Evolutionary conservation across 1,140 invertebrate species (phyloP).

Genomic region (Drosophila orena): DNA sequence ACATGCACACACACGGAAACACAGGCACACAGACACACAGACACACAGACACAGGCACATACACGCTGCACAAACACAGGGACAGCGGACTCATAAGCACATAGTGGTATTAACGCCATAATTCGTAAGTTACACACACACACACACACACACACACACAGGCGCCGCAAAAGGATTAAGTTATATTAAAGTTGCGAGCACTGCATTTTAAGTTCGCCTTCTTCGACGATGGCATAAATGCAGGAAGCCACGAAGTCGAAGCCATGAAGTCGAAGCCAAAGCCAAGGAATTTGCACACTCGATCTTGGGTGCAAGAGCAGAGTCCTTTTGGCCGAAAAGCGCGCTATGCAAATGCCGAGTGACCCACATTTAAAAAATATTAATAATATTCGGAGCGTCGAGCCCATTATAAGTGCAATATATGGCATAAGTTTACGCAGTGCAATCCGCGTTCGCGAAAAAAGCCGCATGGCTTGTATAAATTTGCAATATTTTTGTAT

Average conservation of each 20-base stretch:
- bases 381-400: slow-evolving; percentile 37
- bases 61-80: not conserved
- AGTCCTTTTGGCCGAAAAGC: slow-evolving; percentile 24
- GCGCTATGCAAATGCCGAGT: slow-evolving; percentile 63
- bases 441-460: slow-evolving; percentile 7
- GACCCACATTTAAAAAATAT: slow-evolving; percentile 62
- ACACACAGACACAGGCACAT: not conserved
- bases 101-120: slow-evolving; percentile 79
- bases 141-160: slow-evolving; percentile 24
- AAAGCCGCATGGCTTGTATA: slow-evolving; percentile 24
- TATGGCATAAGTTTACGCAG: slow-evolving; percentile 55
- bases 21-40: not conserved
- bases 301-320: slow-evolving; percentile 28
- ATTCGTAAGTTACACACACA: slow-evolving; percentile 68
- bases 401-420: slow-evolving; percentile 54
- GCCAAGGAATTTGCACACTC: slow-evolving; percentile 7
- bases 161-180: slow-evolving; percentile 67
- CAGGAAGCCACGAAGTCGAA: slow-evolving; percentile 1
- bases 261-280: not conserved
- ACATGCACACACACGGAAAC: slow-evolving; percentile 11
- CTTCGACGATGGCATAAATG: slow-evolving; percentile 41
- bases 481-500: slow-evolving; percentile 60
- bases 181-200: slow-evolving; percentile 75
- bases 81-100: slow-evolving; percentile 58
- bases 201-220: slow-evolving; percentile 59